Evolutionary conservation across 2,113 vertebrate species (phyloP).

Genomic region (Pelodiscus sinensis): DNA sequence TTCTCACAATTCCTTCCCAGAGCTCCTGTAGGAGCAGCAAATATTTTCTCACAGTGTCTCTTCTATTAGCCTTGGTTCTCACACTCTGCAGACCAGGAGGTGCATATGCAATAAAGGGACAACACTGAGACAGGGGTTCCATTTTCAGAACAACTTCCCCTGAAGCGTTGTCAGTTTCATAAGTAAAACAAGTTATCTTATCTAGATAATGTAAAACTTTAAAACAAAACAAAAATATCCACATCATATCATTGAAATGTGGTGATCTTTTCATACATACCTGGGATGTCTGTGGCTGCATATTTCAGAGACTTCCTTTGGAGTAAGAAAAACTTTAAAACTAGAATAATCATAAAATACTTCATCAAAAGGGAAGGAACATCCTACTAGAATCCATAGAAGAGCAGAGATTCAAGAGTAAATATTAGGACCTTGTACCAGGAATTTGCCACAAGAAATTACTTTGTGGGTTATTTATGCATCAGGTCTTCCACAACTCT

Average conservation of each 20-base stretch:
- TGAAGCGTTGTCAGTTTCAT: neutral
- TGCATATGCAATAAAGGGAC: rapidly evolving
- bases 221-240: neutral
- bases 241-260: neutral
- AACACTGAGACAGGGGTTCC: neutral
- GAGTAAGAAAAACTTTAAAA: neutral
- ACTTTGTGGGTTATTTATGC: neutral
- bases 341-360: neutral
- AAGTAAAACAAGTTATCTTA: neutral
- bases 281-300: neutral
- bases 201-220: neutral
- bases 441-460: neutral
- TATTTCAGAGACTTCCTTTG: neutral
- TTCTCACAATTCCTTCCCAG: neutral
- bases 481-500: neutral
- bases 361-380: neutral
- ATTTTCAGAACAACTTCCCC: neutral
- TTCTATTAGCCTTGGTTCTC: neutral
- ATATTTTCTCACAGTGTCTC: neutral
- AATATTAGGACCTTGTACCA: neutral
- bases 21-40: neutral
- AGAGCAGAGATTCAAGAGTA: neutral
- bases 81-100: neutral
- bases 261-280: neutral
- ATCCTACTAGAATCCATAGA: neutral